Evolutionary conservation across 2,888 invertebrate species (phyloP).

Genomic region (Nebria brevicollis): DNA sequence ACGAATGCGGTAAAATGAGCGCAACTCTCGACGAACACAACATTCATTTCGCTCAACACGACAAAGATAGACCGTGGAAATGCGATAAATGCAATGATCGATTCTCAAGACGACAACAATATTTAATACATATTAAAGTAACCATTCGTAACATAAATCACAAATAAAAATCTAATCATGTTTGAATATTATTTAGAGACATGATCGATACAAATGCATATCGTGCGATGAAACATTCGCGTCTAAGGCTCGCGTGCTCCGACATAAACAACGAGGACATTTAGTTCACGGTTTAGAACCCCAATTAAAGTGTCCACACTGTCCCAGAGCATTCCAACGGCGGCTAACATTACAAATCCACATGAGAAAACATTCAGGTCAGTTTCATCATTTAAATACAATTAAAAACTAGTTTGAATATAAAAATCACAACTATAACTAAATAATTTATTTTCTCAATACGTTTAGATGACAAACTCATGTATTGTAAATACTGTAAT

Average conservation of each 20-base stretch:
- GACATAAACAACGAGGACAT: slow-evolving; percentile 52
- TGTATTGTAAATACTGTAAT: slow-evolving; percentile 53
- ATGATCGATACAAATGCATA: slow-evolving; percentile 58
- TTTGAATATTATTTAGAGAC: slow-evolving; percentile 52
- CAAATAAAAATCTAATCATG: not conserved
- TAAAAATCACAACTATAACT: not conserved
- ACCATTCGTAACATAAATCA: not conserved
- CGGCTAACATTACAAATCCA: slow-evolving; percentile 50
- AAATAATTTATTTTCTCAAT: slow-evolving; percentile 2
- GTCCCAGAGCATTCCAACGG: slow-evolving; percentile 50
- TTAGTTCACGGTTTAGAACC: slow-evolving; percentile 51
- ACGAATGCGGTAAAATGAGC: slow-evolving; percentile 57
- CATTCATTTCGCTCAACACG: slow-evolving; percentile 55
- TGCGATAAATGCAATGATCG: slow-evolving; percentile 57
- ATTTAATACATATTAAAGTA: slow-evolving; percentile 56
- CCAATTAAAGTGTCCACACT: slow-evolving; percentile 51
- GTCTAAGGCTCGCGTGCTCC: slow-evolving; percentile 54
- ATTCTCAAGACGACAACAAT: slow-evolving; percentile 58
- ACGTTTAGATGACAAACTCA: slow-evolving; percentile 48
- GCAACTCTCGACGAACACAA: slow-evolving; percentile 53
- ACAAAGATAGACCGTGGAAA: slow-evolving; percentile 55
- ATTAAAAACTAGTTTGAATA: not conserved
- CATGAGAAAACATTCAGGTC: slow-evolving; percentile 51
- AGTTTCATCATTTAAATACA: not conserved
- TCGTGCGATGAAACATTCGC: slow-evolving; percentile 58